A percentile compares a stretch with the other conserved stretches of the same genome.
These are phyloP conservation scores for Patella depressa DNA, from an alignment of 2,888 invertebrate species.

Conservation along the genomic window DNA sequence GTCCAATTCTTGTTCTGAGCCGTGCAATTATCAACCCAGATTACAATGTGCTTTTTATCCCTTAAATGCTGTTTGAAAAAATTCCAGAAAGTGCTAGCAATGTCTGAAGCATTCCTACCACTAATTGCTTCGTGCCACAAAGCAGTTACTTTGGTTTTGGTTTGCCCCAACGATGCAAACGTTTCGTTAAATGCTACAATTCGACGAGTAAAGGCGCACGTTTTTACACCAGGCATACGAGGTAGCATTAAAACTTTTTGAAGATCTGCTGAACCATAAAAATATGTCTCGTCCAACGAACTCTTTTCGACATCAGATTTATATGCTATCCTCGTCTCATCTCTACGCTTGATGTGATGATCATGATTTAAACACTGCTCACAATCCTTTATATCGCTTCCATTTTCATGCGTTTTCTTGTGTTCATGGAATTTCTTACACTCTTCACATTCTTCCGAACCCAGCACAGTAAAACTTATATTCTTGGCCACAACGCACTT, in stretches of 20 bases:
- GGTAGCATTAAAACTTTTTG: not conserved
- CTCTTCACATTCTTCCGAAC: conserved; percentile 18
- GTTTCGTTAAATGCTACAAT: too few species aligned
- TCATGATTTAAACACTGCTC: not conserved
- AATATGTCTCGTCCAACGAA: not conserved
- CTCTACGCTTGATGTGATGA: not conserved
- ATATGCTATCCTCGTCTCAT: not conserved
- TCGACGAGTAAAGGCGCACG: too few species aligned
- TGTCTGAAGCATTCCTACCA: too few species aligned
- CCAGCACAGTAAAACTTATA: conserved; percentile 12
- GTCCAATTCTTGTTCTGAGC: too few species aligned
- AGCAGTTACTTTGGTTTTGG: too few species aligned
- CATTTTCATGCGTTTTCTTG: not conserved
- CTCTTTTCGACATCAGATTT: not conserved
- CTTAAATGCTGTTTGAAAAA: too few species aligned
- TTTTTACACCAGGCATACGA: not conserved
- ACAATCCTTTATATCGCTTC: not conserved
- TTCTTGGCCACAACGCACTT: conserved; percentile 1
- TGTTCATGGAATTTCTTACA: conserved; percentile 12
- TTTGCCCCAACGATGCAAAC: too few species aligned
- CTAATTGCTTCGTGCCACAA: too few species aligned
- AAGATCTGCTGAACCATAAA: not conserved
- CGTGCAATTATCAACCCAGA: too few species aligned
- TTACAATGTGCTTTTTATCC: too few species aligned
- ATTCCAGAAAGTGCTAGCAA: too few species aligned